phyloP scores from a whole-genome alignment of 2,797 vertebrate species.

The Paguma larvata region DNA sequence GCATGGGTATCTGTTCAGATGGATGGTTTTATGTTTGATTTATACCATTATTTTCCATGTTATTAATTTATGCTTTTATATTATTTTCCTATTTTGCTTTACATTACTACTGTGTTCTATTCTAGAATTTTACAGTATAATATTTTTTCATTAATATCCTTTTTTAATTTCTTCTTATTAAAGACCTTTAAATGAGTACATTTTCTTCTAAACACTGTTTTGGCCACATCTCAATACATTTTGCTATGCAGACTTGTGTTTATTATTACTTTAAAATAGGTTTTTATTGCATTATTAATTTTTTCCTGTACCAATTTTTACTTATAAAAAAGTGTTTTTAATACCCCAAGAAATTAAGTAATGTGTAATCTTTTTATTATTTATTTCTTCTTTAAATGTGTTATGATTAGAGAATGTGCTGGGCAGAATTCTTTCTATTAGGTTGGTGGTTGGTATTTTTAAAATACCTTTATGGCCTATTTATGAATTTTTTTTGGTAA shows the following conservation, averaged over 20 bases:
- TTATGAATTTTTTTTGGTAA: neutral
- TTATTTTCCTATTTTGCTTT: constrained; percentile 49
- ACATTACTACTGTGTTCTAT: constrained; percentile 43
- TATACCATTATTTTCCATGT: constrained; percentile 45
- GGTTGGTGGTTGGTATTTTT: neutral
- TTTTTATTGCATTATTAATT: constrained; percentile 74
- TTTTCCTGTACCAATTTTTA: constrained; percentile 67
- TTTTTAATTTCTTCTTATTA: constrained; percentile 65
- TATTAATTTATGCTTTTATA: constrained; percentile 37
- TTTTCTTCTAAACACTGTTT: constrained; percentile 74
- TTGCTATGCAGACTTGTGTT: constrained; percentile 37
- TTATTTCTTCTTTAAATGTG: constrained; percentile 49
- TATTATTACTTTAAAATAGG: constrained; percentile 68
- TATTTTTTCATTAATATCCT: constrained; percentile 57
- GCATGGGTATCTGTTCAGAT: neutral
- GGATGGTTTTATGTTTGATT: constrained; percentile 44
- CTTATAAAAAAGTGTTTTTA: constrained; percentile 60
- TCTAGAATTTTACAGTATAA: constrained; percentile 45
- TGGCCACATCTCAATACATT: constrained; percentile 58
- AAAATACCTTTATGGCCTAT: neutral
- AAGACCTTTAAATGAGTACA: constrained; percentile 73
- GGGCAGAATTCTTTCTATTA: neutral
- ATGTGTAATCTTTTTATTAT: constrained; percentile 58
- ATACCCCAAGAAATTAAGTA: constrained; percentile 62
- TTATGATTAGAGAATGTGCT: constrained; percentile 20